Evolutionary conservation across 2,888 invertebrate species (phyloP).

Genomic region (Ennomos quercinarius): DNA sequence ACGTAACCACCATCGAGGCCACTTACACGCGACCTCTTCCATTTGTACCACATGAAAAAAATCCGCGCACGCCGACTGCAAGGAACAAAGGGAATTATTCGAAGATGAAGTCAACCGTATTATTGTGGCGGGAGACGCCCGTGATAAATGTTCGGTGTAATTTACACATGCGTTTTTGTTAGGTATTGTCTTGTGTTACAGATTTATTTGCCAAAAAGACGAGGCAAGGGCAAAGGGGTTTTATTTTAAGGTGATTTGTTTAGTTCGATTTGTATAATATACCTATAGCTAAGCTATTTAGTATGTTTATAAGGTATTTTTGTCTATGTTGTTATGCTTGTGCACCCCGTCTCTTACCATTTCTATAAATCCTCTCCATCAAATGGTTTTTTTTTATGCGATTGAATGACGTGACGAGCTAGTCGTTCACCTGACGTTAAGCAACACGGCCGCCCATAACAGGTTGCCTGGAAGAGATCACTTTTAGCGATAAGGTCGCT

Average conservation of each 20-base stretch:
- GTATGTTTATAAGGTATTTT: too few relatives aligned
- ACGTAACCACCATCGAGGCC: too few relatives aligned
- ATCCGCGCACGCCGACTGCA: conserved; percentile 67
- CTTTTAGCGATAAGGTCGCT: too few relatives aligned
- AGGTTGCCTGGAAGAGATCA: too few relatives aligned
- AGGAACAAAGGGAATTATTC: conserved; percentile 84
- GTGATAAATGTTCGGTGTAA: conserved; percentile 79
- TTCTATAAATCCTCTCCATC: too few relatives aligned
- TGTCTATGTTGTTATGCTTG: too few relatives aligned
- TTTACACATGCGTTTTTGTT: conserved; percentile 72
- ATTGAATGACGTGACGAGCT: too few relatives aligned
- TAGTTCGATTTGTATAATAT: not conserved
- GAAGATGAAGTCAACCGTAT: conserved; percentile 84
- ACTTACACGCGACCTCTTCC: not conserved
- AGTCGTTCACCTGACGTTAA: too few relatives aligned
- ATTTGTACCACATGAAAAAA: conserved; percentile 57
- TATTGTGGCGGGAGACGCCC: conserved; percentile 74
- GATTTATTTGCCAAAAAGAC: conserved; percentile 40
- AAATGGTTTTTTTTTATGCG: too few relatives aligned
- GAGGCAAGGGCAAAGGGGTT: conserved; percentile 21
- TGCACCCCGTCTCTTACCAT: too few relatives aligned
- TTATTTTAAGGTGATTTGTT: conserved; percentile 17
- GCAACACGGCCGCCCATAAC: too few relatives aligned
- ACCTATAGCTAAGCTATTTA: too few relatives aligned
- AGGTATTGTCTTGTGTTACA: conserved; percentile 36